Conservation (phyloP, 2,113 vertebrate genomes). For the Brienomyrus longianalis region DNA sequence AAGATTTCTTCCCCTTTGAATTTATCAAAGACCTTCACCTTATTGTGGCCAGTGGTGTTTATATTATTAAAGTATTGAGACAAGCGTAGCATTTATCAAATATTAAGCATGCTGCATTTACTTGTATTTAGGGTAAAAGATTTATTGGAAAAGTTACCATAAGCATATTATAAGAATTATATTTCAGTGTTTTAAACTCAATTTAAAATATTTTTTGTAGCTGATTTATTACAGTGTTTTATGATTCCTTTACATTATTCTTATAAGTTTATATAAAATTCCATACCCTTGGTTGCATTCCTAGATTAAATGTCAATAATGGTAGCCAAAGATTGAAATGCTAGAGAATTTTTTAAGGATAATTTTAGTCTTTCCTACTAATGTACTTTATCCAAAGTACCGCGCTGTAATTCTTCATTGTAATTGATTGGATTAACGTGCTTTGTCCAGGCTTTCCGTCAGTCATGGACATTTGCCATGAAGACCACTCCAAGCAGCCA, state of each 20-base stretch:
- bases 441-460: not conserved
- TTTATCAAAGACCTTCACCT: conserved; percentile 22
- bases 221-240: conserved; percentile 33
- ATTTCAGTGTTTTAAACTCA: conserved; percentile 50
- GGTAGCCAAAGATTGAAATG: conserved; percentile 59
- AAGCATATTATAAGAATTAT: conserved; percentile 50
- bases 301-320: conserved; percentile 44
- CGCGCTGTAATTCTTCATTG: not conserved
- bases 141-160: conserved; percentile 44
- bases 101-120: conserved; percentile 42
- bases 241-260: conserved; percentile 30
- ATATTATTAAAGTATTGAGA: conserved; percentile 30
- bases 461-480: conserved; percentile 15
- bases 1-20: not conserved
- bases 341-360: conserved; percentile 25
- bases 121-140: conserved; percentile 39
- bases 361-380: conserved; percentile 17
- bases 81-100: conserved; percentile 45
- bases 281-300: conserved; percentile 31
- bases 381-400: conserved; percentile 13
- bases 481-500: conserved; percentile 21
- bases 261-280: conserved; percentile 31
- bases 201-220: conserved; percentile 37
- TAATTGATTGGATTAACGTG: conserved; percentile 33
- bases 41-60: conserved; percentile 15